phyloP scores from a whole-genome alignment of 2,113 vertebrate species.

The Nibea coibor region DNA sequence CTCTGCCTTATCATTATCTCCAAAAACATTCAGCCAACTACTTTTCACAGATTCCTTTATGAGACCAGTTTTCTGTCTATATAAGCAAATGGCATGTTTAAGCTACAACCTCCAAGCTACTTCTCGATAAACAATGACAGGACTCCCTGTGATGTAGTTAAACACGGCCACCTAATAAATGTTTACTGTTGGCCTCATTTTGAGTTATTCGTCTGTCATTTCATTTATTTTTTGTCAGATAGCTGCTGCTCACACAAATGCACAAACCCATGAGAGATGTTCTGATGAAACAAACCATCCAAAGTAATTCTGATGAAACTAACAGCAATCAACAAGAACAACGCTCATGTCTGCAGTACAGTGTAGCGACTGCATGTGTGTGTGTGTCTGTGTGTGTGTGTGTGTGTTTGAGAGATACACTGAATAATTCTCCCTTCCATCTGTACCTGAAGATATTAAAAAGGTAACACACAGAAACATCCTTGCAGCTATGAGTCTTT shows the following conservation, averaged over 20 bases:
- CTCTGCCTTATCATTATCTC: too few species aligned
- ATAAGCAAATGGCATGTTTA: not conserved
- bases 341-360: constrained; percentile 13
- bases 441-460: constrained; percentile 23
- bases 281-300: constrained; percentile 54
- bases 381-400: constrained; percentile 18
- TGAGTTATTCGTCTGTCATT: constrained; percentile 28
- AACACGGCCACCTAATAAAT: constrained; percentile 13
- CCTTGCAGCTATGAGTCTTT: not conserved
- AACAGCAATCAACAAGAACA: constrained; percentile 61
- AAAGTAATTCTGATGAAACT: constrained; percentile 69
- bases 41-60: not conserved
- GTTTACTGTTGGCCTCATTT: constrained; percentile 23
- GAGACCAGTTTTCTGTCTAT: not conserved
- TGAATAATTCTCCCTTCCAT: constrained; percentile 15
- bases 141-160: not conserved
- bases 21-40: not conserved
- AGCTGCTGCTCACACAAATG: not conserved
- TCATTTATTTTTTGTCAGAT: constrained; percentile 25
- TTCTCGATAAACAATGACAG: not conserved
- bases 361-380: not conserved
- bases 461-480: not conserved
- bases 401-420: constrained; percentile 7
- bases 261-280: constrained; percentile 15
- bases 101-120: not conserved